These are phyloP conservation scores for Labia minor DNA, from an alignment of 2,888 invertebrate genomes.

Conservation along the genomic window DNA sequence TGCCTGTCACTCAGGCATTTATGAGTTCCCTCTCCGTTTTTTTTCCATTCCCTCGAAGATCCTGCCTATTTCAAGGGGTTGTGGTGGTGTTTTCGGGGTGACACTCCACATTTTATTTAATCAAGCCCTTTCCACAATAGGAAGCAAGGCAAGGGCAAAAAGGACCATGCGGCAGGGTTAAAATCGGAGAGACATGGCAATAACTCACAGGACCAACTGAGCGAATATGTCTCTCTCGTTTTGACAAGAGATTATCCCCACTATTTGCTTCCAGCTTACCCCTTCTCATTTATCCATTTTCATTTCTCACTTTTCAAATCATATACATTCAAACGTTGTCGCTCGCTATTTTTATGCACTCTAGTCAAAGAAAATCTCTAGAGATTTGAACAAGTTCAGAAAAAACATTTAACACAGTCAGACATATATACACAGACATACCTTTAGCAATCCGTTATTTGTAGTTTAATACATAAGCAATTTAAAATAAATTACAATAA, in stretches of 20 bases:
- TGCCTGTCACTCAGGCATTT: conserved; percentile 1
- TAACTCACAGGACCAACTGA: neutral
- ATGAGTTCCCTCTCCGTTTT: neutral
- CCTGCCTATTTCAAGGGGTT: neutral
- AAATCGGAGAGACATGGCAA: neutral
- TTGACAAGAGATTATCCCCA: neutral
- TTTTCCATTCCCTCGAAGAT: neutral
- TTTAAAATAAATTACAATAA: too few species aligned
- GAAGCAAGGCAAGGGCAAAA: neutral
- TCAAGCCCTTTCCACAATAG: neutral
- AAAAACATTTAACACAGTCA: too few species aligned
- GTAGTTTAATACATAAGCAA: too few species aligned
- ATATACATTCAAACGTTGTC: neutral
- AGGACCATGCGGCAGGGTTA: neutral
- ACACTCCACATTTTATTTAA: conserved; percentile 1
- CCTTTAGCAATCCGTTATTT: too few species aligned
- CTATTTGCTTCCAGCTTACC: neutral
- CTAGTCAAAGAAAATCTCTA: neutral
- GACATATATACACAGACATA: too few species aligned
- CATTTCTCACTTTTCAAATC: conserved; percentile 4
- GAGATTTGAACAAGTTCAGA: too few species aligned
- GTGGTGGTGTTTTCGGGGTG: neutral
- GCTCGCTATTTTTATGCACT: neutral
- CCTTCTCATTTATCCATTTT: conserved; percentile 8
- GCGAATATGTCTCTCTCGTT: conserved; percentile 1